Percentiles rank a stretch among this genome's conserved stretches.
phyloP scores from a whole-genome alignment of 1,140 invertebrate genomes.

The Brachionus manjavacas region DNA sequence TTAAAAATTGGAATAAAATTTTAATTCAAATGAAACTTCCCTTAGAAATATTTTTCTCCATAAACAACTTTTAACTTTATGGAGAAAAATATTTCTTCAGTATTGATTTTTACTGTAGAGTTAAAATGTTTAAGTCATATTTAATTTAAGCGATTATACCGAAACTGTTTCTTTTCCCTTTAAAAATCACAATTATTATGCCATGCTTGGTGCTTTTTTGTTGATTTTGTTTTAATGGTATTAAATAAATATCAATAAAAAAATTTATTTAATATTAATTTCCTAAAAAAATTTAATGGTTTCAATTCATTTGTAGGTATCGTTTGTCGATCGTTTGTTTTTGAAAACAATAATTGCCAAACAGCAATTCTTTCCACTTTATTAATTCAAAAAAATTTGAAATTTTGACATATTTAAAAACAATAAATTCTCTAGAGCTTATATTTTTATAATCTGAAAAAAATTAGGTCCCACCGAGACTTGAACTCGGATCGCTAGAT shows the following conservation, averaged over 20 bases:
- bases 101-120: conserved; percentile 27
- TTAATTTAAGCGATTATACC: not conserved
- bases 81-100: not conserved
- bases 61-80: no score
- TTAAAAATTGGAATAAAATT: not conserved
- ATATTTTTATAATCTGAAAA: not conserved
- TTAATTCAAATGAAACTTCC: not conserved
- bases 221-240: not conserved
- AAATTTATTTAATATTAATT: not conserved
- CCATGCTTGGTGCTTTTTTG: not conserved
- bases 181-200: not conserved
- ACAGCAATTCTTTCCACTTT: not conserved
- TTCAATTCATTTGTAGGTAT: not conserved
- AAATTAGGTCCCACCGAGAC: conserved; percentile 43
- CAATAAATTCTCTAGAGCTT: not conserved
- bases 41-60: no score
- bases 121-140: not conserved
- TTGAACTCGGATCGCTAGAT: conserved; percentile 44
- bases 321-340: not conserved
- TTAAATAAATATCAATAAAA: not conserved
- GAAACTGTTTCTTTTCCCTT: not conserved
- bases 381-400: not conserved
- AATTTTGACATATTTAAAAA: not conserved
- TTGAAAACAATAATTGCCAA: not conserved
- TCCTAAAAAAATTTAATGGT: not conserved